These are phyloP conservation scores for Mylabris sibirica DNA, from an alignment of 2,888 invertebrate genomes.

Conservation along the genomic window DNA sequence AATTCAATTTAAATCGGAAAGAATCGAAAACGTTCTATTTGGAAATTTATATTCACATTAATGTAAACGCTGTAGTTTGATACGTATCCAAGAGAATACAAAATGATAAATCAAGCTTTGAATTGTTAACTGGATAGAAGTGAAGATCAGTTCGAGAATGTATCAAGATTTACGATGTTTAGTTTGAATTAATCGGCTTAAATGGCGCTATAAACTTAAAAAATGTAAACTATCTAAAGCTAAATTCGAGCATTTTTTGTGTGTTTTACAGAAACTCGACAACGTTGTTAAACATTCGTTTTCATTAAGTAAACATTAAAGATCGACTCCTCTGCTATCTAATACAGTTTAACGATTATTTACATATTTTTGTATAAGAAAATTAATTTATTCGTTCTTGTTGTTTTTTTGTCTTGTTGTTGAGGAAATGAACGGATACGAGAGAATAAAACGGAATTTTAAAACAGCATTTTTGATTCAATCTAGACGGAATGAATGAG, in stretches of 20 bases:
- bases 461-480: slow-evolving; percentile 1
- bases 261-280: not conserved
- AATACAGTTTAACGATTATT: not conserved
- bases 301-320: slow-evolving; percentile 5
- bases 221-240: not conserved
- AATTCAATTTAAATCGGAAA: not conserved
- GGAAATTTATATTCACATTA: slow-evolving; percentile 4
- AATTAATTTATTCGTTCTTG: slow-evolving; percentile 1
- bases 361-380: not conserved
- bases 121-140: slow-evolving; percentile 16
- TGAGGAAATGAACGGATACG: not conserved
- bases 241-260: too few species aligned
- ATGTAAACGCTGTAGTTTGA: slow-evolving; percentile 10
- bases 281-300: slow-evolving; percentile 13
- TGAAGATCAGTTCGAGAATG: slow-evolving; percentile 16
- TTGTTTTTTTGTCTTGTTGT: not conserved
- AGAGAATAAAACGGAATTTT: not conserved
- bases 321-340: not conserved
- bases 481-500: not conserved
- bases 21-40: not conserved
- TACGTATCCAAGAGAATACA: slow-evolving; percentile 7
- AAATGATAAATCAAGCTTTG: slow-evolving; percentile 16
- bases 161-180: slow-evolving; percentile 18
- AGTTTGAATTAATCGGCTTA: not conserved
- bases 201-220: not conserved